These are phyloP conservation scores for Polypedilum pembai DNA, from an alignment of 1,140 invertebrate species.

Conservation along the genomic window DNA sequence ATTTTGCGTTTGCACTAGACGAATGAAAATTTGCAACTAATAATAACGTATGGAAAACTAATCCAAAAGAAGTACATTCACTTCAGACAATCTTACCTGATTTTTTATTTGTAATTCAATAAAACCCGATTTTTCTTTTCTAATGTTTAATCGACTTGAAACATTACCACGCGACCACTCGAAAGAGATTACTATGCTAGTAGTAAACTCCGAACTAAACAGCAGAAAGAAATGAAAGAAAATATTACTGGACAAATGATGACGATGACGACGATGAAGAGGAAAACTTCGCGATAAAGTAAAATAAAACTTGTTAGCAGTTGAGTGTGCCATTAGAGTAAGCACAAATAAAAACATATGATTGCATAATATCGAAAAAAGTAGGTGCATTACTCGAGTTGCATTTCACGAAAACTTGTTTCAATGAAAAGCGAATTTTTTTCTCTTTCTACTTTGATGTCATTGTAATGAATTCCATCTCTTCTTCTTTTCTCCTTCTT, in stretches of 20 bases:
- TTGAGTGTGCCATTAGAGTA: neutral
- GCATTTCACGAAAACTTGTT: neutral
- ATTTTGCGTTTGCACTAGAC: neutral
- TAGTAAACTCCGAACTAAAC: neutral
- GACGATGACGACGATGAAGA: too few relatives aligned
- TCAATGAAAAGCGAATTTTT: neutral
- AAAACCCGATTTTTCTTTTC: neutral
- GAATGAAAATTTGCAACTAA: too few relatives aligned
- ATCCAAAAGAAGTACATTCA: neutral
- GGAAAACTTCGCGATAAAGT: too few relatives aligned
- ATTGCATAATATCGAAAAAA: constrained; percentile 2
- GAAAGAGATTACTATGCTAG: neutral
- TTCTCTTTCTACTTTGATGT: neutral
- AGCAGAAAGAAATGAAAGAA: neutral
- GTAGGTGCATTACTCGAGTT: neutral
- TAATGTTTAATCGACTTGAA: neutral
- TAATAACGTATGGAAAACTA: neutral
- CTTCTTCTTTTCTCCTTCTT: neutral
- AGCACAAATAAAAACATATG: neutral
- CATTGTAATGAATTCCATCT: neutral
- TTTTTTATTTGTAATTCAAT: neutral
- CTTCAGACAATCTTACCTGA: neutral
- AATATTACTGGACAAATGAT: neutral
- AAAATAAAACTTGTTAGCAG: too few relatives aligned
- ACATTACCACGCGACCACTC: neutral